Percentiles rank a stretch among this genome's conserved stretches.
phyloP scores from a whole-genome alignment of 2,888 invertebrate genomes.

The Boloria selene region DNA sequence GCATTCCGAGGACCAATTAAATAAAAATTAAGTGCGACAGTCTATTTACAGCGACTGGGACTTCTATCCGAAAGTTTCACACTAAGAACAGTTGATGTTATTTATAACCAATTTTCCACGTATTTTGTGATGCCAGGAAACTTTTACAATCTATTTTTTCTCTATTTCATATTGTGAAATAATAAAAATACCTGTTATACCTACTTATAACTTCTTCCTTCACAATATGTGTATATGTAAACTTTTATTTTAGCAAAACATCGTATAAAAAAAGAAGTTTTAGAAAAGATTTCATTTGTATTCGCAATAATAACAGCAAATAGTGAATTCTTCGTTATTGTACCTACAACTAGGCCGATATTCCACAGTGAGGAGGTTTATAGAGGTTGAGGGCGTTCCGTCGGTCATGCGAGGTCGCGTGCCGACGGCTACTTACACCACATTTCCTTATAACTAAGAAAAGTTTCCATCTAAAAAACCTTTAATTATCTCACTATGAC shows the following conservation, averaged over 20 bases:
- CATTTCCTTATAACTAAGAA: constrained; percentile 56
- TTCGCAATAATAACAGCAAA: not conserved
- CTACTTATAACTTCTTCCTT: too few relatives aligned
- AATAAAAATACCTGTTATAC: too few relatives aligned
- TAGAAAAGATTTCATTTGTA: too few relatives aligned
- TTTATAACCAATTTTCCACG: constrained; percentile 19
- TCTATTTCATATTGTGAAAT: too few relatives aligned
- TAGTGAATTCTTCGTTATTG: constrained; percentile 7
- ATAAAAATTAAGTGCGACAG: constrained; percentile 21
- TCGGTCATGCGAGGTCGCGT: constrained; percentile 70
- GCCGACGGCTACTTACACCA: constrained; percentile 64
- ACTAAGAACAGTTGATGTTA: constrained; percentile 13
- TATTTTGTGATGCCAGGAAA: constrained; percentile 5
- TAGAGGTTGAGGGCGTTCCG: constrained; percentile 50
- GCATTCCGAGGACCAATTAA: constrained; percentile 23
- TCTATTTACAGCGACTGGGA: constrained; percentile 21
- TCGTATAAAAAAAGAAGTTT: too few relatives aligned
- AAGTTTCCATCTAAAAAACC: constrained; percentile 53
- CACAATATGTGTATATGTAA: too few relatives aligned
- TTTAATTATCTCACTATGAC: constrained; percentile 51
- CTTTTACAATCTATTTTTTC: not conserved
- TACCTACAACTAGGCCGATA: constrained; percentile 31
- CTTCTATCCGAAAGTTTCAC: constrained; percentile 18
- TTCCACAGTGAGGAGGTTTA: constrained; percentile 31
- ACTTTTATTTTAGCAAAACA: too few relatives aligned